Base-by-base conservation (phyloP, 2,888 invertebrate species). In the Latrodectus hesperus region DNA sequence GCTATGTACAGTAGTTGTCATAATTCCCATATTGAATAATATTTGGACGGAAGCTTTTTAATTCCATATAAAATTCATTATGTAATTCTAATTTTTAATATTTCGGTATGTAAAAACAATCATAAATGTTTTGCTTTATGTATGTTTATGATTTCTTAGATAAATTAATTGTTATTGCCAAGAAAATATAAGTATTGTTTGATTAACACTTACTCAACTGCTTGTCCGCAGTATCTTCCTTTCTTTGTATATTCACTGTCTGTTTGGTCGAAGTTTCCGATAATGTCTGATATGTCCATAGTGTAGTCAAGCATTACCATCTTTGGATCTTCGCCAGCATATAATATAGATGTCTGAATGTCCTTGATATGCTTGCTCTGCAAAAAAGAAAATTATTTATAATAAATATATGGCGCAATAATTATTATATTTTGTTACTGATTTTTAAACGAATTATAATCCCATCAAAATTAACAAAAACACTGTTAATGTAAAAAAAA, bases 311-410 rank as follows among this genome's bases (percentile, higher is more conserved):
- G 93, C 6, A 96, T 95, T 0, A 97, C 95, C 91, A 97, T 93
- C 75, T 95, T 94, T 1, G 97, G 95, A 90, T 95, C 94, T 9
- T 96, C 96, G 86, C 95, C 94, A 60, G 96, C 95, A 91, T 95
- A 95, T 81, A 97, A 93, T 87, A 97, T 96, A 11, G 96, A 96
- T 0, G 97, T 96, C 92, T 95, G 96, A 87, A 97, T 97, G 91
- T 96, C 96, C 74, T 95, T 95, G 73, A 95, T 95, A 91, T 96
- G 96, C 90, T 94, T 94, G 91, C 96, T 96, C 96, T 97, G 93
- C 6, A 89, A 89, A 65, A 22, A 89, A 93, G 4, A 89, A 89
- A 88, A 67, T 76, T 60, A 74, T 79, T 60, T 70, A 72, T 38
- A 38, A 38, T 3, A 38, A 38, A 38, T 38, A 38, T 6, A 38